phyloP scores from a whole-genome alignment of 2,797 vertebrate genomes.

The Ataeniobius toweri region DNA sequence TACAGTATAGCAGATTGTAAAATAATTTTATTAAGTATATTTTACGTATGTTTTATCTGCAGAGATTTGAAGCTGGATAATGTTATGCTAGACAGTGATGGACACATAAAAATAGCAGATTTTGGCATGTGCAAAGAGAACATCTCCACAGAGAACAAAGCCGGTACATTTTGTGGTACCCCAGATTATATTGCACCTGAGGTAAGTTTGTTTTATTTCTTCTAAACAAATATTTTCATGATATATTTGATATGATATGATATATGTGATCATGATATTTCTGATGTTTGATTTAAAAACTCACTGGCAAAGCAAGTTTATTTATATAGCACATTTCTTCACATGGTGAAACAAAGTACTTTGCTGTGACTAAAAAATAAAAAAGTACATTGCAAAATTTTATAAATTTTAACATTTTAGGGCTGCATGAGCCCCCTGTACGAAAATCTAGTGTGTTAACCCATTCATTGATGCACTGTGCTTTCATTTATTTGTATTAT shows the following conservation, averaged over 20 bases:
- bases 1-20: neutral
- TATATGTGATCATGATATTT: neutral
- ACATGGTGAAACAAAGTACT: no score
- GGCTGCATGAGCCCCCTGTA: no score
- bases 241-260: no score
- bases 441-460: no score
- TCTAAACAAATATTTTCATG: neutral
- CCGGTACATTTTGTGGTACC: slow-evolving; percentile 96
- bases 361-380: no score
- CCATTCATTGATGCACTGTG: neutral
- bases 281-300: neutral
- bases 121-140: slow-evolving; percentile 99
- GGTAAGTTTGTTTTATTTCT: slow-evolving; percentile 69
- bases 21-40: neutral
- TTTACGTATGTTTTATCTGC: slow-evolving; percentile 20
- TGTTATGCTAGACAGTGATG: slow-evolving; percentile 92
- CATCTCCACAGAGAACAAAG: slow-evolving; percentile 82
- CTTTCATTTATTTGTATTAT: neutral
- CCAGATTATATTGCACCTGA: slow-evolving; percentile 98
- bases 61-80: slow-evolving; percentile 99
- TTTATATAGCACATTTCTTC: no score
- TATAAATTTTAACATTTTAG: no score
- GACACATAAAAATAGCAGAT: slow-evolving; percentile 97
- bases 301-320: neutral
- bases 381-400: no score